Conservation (phyloP, 2,113 vertebrate genomes). For the Mesembrinibis cayennensis region DNA sequence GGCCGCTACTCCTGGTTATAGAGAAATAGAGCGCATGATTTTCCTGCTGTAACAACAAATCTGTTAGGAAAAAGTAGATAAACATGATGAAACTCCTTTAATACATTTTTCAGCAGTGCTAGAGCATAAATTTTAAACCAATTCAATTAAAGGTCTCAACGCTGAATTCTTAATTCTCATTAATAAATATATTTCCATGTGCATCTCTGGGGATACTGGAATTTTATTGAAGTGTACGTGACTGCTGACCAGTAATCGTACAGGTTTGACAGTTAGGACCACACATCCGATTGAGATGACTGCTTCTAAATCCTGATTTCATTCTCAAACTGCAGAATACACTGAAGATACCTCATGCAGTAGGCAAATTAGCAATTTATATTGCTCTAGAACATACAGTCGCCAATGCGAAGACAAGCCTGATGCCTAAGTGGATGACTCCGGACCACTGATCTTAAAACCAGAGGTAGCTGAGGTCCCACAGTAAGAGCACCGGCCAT, state of each 20-base stretch:
- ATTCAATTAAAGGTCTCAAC: neutral
- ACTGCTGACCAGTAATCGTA: neutral
- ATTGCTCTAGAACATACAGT: neutral
- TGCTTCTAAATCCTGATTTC: neutral
- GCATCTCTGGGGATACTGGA: neutral
- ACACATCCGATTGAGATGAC: neutral
- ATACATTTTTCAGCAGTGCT: neutral
- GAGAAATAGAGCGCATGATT: neutral
- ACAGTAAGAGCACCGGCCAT: neutral
- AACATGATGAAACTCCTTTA: neutral
- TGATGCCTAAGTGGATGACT: neutral
- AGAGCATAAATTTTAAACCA: neutral
- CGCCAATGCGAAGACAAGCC: neutral
- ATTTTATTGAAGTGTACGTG: rapidly evolving
- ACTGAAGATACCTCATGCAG: neutral
- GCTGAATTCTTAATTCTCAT: neutral
- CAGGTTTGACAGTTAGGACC: neutral
- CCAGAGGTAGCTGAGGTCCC: neutral
- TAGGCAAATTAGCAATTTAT: neutral
- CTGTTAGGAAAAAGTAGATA: neutral
- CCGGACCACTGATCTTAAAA: neutral
- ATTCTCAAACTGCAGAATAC: neutral
- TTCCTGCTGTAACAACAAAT: neutral
- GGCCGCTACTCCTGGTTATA: neutral
- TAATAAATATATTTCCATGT: neutral